Conservation (phyloP, 2,888 invertebrate species). For the Tinea trinotella region DNA sequence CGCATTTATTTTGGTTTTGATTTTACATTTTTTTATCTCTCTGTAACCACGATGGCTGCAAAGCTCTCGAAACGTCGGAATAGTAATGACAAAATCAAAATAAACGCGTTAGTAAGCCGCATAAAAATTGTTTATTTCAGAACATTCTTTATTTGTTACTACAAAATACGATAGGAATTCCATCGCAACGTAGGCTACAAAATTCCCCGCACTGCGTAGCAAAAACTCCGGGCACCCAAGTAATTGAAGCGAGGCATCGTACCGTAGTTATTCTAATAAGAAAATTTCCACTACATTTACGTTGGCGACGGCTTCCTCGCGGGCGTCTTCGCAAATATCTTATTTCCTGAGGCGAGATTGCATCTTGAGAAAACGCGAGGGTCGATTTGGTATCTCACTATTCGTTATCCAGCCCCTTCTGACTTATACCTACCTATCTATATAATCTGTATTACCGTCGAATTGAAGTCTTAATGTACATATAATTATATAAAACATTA, state of each 20-base stretch:
- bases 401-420: conserved; percentile 22
- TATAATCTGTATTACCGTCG: neutral
- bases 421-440: conserved; percentile 5
- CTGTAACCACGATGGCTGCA: too few species aligned
- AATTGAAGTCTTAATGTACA: too few species aligned
- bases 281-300: conserved; percentile 75
- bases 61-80: too few species aligned
- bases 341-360: conserved; percentile 74
- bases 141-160: too few species aligned
- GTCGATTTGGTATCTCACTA: conserved; percentile 61
- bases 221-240: conserved; percentile 29
- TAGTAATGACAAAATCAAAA: too few species aligned
- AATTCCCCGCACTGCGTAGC: conserved; percentile 18
- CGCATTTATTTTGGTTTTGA: too few species aligned
- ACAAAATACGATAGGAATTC: conserved; percentile 41
- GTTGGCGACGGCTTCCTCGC: conserved; percentile 63
- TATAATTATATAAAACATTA: too few species aligned
- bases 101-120: too few species aligned
- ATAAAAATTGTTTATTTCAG: too few species aligned
- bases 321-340: conserved; percentile 73
- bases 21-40: too few species aligned
- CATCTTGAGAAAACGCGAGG: conserved; percentile 73
- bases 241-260: conserved; percentile 63
- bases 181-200: conserved; percentile 49
- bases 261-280: conserved; percentile 73